Conservation (phyloP, 2,888 invertebrate genomes). For the Caenorhabditis angaria region DNA sequence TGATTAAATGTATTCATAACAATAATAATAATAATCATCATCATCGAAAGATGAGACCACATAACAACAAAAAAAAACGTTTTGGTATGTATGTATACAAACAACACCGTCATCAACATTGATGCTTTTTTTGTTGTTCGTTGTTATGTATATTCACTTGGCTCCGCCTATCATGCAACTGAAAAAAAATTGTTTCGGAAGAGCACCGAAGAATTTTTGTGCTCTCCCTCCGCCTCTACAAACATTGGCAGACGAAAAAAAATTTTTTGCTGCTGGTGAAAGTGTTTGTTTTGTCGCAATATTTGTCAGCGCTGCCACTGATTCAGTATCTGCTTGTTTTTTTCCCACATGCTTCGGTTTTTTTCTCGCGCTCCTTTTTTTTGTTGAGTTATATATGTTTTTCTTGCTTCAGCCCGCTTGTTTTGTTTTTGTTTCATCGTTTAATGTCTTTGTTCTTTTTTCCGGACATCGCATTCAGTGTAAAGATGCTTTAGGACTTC, state of each 20-base stretch:
- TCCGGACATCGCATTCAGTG: not conserved
- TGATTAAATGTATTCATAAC: not conserved
- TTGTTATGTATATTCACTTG: not conserved
- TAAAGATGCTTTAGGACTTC: not conserved
- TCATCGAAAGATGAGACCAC: not conserved
- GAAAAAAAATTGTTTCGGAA: too few species aligned
- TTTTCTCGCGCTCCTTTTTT: not conserved
- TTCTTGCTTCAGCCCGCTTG: not conserved
- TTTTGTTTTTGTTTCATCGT: constrained; percentile 1
- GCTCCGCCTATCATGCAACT: not conserved
- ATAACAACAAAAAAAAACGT: not conserved
- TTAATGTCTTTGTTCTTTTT: constrained; percentile 4
- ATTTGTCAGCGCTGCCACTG: constrained; percentile 37
- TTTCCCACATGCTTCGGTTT: not conserved
- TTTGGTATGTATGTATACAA: constrained; percentile 1
- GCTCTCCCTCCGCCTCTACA: not conserved
- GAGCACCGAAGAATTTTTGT: not conserved
- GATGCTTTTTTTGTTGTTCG: not conserved
- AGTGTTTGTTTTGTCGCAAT: constrained; percentile 51
- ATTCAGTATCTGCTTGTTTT: constrained; percentile 24
- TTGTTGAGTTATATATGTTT: not conserved
- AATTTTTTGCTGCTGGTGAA: not conserved
- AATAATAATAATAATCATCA: not conserved
- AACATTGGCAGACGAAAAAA: not conserved
- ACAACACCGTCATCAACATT: constrained; percentile 2